Evolutionary conservation across 2,797 vertebrate species (phyloP).

Genomic region (Philypnodon macrostomus): DNA sequence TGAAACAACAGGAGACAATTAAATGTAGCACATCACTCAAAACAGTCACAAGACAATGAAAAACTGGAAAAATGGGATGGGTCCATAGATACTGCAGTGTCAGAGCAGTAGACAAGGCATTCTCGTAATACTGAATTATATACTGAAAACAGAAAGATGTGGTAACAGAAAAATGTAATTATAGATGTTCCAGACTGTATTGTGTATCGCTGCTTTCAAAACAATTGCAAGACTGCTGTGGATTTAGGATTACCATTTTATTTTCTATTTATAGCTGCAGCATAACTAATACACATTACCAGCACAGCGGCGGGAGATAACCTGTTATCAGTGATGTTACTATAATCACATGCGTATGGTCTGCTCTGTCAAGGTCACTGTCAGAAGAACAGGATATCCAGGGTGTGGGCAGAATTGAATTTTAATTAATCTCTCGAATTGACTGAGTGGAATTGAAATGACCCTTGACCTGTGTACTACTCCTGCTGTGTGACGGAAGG

Average conservation of each 20-base stretch:
- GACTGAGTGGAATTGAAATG: conserved; percentile 62
- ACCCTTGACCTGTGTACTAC: conserved; percentile 44
- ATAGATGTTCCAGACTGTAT: conserved; percentile 24
- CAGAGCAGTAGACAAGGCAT: neutral
- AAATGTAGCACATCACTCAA: neutral
- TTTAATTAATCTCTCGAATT: conserved; percentile 66
- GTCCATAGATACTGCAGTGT: neutral
- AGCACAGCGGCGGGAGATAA: conserved; percentile 14
- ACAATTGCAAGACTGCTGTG: too few species aligned
- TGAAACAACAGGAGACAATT: conserved; percentile 40
- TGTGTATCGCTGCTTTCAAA: too few species aligned
- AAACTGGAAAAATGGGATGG: neutral
- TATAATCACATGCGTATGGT: conserved; percentile 40
- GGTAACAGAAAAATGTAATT: conserved; percentile 9
- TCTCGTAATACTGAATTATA: conserved; percentile 6
- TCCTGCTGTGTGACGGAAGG: conserved; percentile 39
- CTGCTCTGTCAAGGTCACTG: conserved; percentile 57
- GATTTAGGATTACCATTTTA: conserved; percentile 40
- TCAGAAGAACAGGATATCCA: conserved; percentile 57
- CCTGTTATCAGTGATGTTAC: conserved; percentile 33
- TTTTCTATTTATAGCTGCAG: conserved; percentile 55
- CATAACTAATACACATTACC: conserved; percentile 51
- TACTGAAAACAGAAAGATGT: conserved; percentile 3
- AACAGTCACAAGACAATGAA: neutral
- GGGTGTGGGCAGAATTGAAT: conserved; percentile 61